Conservation (phyloP, 2,113 vertebrate species). For the Coptodon rendalli region DNA sequence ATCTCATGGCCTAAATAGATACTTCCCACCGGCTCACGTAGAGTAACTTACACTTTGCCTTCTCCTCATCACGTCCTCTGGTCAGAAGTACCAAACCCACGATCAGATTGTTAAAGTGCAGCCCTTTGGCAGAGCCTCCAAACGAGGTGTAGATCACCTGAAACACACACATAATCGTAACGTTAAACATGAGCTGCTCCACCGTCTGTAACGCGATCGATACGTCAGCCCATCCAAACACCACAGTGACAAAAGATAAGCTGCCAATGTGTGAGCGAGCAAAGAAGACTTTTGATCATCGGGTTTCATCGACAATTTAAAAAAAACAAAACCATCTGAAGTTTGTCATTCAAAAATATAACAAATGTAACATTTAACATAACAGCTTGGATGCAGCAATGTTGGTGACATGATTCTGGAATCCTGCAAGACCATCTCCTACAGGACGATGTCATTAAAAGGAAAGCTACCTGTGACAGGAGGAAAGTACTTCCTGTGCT, state of each 20-base stretch:
- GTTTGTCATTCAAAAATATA: background rate
- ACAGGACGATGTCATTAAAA: accelerated
- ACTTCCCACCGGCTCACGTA: accelerated
- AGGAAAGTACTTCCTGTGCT: background rate
- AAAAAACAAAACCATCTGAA: background rate
- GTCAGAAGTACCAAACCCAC: slow-evolving; percentile 95
- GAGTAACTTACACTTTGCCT: slow-evolving; percentile 88
- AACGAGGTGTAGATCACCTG: slow-evolving; percentile 98
- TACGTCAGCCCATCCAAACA: background rate
- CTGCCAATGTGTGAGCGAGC: background rate
- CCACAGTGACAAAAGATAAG: background rate
- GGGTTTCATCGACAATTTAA: accelerated
- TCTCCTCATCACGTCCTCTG: slow-evolving; percentile 93
- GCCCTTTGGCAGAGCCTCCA: slow-evolving; percentile 91
- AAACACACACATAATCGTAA: background rate
- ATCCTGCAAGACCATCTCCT: background rate
- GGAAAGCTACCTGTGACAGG: background rate
- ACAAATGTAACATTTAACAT: background rate
- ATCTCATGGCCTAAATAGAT: background rate
- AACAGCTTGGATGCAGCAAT: background rate
- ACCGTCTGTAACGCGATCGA: background rate
- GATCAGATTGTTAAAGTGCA: slow-evolving; percentile 97
- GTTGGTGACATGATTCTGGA: background rate
- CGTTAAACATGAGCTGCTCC: background rate
- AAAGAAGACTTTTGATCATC: background rate